These are phyloP conservation scores for Cryptus armator DNA, from an alignment of 2,888 invertebrate species.

Conservation along the genomic window DNA sequence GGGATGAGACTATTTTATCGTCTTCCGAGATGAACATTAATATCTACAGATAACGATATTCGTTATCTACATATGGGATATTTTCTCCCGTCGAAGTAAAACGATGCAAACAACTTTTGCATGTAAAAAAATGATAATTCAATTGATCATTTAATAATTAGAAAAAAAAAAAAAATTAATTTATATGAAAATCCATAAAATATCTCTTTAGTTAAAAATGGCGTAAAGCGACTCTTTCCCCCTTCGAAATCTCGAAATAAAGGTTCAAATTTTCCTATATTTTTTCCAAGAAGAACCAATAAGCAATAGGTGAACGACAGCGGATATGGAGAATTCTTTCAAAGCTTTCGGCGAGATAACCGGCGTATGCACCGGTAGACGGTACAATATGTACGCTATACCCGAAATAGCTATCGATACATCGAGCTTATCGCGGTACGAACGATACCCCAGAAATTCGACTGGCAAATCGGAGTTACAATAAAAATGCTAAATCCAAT, in stretches of 20 bases:
- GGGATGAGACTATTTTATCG: too few relatives aligned
- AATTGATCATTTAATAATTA: background rate
- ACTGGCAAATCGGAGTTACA: conserved; percentile 54
- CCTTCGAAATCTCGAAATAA: background rate
- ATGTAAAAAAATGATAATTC: too few relatives aligned
- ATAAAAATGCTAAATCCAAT: conserved; percentile 65
- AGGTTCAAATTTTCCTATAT: background rate
- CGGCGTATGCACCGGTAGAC: background rate
- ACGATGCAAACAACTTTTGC: too few relatives aligned
- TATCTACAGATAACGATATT: too few relatives aligned
- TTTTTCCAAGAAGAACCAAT: background rate
- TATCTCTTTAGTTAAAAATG: background rate
- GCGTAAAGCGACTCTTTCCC: background rate
- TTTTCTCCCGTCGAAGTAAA: too few relatives aligned
- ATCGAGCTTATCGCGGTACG: conserved; percentile 57
- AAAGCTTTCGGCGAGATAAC: background rate
- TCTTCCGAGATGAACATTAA: too few relatives aligned
- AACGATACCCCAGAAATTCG: conserved; percentile 53
- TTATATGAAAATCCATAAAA: background rate
- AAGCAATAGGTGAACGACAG: conserved; percentile 5
- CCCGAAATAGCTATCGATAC: conserved; percentile 36
- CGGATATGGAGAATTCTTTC: conserved; percentile 1
- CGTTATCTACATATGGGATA: too few relatives aligned
- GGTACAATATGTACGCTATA: conserved; percentile 1
- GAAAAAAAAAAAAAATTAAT: background rate